Evolutionary conservation across 2,113 vertebrate genomes (phyloP).

Genomic region (Aphyosemion australe): DNA sequence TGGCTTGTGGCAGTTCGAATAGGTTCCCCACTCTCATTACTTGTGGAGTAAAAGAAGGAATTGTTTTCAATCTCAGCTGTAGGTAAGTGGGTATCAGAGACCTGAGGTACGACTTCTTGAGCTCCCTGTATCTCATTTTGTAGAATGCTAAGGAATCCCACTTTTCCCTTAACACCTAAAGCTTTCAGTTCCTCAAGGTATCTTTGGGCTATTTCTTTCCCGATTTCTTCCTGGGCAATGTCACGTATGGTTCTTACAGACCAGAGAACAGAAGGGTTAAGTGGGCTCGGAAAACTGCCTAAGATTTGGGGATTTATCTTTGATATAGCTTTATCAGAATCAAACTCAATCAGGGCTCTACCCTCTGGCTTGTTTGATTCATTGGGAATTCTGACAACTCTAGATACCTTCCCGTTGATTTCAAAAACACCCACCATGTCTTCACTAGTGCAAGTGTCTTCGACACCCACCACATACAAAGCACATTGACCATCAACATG

Average conservation of each 20-base stretch:
- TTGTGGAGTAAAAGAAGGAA: no score
- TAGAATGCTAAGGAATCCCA: neutral
- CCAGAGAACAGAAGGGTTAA: neutral
- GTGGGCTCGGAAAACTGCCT: neutral
- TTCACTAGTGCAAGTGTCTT: neutral
- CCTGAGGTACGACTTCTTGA: no score
- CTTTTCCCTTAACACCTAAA: neutral
- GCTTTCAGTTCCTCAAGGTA: neutral
- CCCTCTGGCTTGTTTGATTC: neutral
- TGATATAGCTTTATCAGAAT: neutral
- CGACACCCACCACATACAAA: neutral
- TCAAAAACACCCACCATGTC: neutral
- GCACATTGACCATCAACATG: neutral
- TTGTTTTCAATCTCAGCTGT: no score
- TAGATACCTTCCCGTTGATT: neutral
- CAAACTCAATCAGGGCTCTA: neutral
- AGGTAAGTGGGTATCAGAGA: no score
- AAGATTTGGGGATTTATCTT: neutral
- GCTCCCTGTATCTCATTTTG: no score
- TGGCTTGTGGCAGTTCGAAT: no score
- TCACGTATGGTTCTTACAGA: neutral
- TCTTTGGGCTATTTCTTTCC: neutral
- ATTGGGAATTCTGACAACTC: neutral
- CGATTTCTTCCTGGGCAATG: neutral
- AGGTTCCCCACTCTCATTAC: no score